These are phyloP conservation scores for Deroptyus accipitrinus DNA, from an alignment of 2,113 vertebrate species.

Conservation along the genomic window DNA sequence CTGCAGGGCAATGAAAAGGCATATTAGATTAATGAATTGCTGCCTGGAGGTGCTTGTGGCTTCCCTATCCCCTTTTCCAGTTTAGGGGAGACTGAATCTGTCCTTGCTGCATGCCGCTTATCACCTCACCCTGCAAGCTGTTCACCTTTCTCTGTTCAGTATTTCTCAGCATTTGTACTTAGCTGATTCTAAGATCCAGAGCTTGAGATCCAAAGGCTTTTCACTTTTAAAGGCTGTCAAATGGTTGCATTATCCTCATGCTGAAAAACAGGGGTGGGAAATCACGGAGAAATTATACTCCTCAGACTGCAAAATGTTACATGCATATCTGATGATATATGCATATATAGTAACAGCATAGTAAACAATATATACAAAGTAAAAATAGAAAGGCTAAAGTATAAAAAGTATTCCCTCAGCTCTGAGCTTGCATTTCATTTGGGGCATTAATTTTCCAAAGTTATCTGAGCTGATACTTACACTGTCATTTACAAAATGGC, in stretches of 20 bases:
- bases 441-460: constrained; percentile 66
- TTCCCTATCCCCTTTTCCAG: not conserved
- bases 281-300: not conserved
- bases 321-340: not conserved
- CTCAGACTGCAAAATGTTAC: not conserved
- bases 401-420: constrained; percentile 20
- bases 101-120: not conserved
- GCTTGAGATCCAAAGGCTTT: not conserved
- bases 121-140: not conserved
- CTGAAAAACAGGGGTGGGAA: not conserved
- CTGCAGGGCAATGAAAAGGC: not conserved
- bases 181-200: not conserved
- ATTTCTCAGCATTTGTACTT: not conserved
- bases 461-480: constrained; percentile 60
- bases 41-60: not conserved
- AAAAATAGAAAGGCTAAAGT: constrained; percentile 54
- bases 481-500: constrained; percentile 67
- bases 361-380: not conserved
- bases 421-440: constrained; percentile 67
- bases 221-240: not conserved
- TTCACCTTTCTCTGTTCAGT: not conserved
- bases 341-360: not conserved
- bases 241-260: not conserved
- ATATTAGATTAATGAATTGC: not conserved
- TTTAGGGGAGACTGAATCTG: not conserved